Percentiles rank a stretch among this genome's conserved stretches.
Conservation (phyloP, 2,797 vertebrate species). For the Oreonectes daqikongensis region DNA sequence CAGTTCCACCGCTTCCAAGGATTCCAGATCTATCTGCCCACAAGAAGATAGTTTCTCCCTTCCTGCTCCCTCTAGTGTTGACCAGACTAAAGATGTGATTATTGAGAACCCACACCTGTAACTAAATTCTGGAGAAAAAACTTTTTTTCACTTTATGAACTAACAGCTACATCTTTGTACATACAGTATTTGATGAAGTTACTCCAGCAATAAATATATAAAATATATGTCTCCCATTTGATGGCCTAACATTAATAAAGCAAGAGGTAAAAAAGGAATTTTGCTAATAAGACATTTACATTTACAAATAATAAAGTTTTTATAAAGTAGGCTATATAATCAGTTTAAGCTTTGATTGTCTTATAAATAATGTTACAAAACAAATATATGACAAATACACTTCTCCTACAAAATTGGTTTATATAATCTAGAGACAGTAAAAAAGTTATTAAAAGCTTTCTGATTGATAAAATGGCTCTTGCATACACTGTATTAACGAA, state of each 20-base stretch:
- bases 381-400: too few species aligned
- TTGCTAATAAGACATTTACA: too few species aligned
- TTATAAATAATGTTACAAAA: too few species aligned
- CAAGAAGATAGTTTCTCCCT: constrained; percentile 38
- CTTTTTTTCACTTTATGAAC: too few species aligned
- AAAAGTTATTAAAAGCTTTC: too few species aligned
- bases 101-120: constrained; percentile 67
- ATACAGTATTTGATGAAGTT: not conserved
- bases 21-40: not conserved
- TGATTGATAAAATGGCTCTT: too few species aligned
- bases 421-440: too few species aligned
- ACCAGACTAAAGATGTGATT: constrained; percentile 54
- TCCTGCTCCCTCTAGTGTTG: constrained; percentile 52
- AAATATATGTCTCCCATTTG: not conserved
- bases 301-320: too few species aligned
- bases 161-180: not conserved
- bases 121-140: not conserved
- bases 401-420: too few species aligned
- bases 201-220: not conserved
- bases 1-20: not conserved
- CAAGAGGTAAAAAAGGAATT: not conserved
- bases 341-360: too few species aligned
- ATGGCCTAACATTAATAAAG: not conserved
- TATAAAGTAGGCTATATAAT: too few species aligned
- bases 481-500: too few species aligned